A percentile compares a stretch with the other conserved stretches of the same genome.
Evolutionary conservation across 2,888 invertebrate genomes (phyloP).

Genomic region (Copidosoma aretas): DNA sequence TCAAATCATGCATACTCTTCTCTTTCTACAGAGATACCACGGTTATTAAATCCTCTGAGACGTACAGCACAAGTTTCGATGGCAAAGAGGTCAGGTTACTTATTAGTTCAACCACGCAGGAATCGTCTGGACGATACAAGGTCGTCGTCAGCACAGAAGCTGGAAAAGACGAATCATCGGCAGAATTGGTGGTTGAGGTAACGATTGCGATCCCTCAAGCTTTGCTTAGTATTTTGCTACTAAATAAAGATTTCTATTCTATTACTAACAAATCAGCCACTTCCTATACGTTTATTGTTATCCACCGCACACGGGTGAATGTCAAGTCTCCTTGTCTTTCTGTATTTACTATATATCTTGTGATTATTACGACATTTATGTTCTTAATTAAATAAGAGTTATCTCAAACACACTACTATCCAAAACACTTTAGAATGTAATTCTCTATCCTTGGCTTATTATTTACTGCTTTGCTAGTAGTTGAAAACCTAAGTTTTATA

Average conservation of each 20-base stretch:
- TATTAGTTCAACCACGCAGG: slow-evolving; percentile 76
- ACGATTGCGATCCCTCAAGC: slow-evolving; percentile 2
- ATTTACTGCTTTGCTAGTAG: background rate
- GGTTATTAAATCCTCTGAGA: slow-evolving; percentile 78
- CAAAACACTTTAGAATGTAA: background rate
- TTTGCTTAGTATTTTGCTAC: background rate
- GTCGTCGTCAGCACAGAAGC: slow-evolving; percentile 89
- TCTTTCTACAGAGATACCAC: slow-evolving; percentile 65
- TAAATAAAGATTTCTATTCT: background rate
- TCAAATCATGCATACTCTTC: background rate
- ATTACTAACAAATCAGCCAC: background rate
- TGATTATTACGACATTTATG: no score
- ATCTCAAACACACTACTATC: no score
- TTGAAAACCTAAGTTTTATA: background rate
- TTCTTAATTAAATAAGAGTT: no score
- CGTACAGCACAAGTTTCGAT: slow-evolving; percentile 81
- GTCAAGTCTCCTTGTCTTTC: no score
- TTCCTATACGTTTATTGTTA: no score
- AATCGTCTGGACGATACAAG: slow-evolving; percentile 81
- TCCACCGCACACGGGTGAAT: no score
- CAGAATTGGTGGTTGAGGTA: slow-evolving; percentile 79
- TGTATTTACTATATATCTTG: no score
- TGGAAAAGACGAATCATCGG: slow-evolving; percentile 87
- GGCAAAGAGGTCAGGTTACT: slow-evolving; percentile 81
- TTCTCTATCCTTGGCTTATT: background rate